Evolutionary conservation across 2,113 vertebrate genomes (phyloP).

Genomic region (Notechis scutatus): DNA sequence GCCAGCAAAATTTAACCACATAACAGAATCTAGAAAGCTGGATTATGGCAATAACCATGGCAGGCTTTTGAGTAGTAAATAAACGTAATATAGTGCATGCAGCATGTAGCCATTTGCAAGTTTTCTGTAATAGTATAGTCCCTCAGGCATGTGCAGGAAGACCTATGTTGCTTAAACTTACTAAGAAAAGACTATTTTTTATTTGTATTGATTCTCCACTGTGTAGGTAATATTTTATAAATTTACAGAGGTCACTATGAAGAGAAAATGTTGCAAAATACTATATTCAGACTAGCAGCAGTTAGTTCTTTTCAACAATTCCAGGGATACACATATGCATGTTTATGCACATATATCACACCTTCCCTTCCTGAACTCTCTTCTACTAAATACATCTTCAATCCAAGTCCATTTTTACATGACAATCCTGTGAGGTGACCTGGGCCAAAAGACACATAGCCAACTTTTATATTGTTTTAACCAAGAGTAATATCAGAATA

Average conservation of each 20-base stretch:
- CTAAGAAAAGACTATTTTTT: background rate
- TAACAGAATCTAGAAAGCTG: background rate
- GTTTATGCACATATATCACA: background rate
- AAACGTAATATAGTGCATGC: background rate
- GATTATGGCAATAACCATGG: background rate
- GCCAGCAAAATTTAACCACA: background rate
- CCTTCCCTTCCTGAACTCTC: background rate
- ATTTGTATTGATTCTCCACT: background rate
- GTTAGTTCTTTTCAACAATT: background rate
- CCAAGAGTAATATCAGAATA: background rate
- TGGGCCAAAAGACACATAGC: background rate
- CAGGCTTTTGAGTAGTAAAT: background rate
- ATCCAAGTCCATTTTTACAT: background rate
- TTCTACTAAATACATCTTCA: background rate
- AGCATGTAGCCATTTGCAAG: background rate
- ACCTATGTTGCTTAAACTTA: background rate
- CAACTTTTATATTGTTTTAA: background rate
- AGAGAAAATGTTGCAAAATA: background rate
- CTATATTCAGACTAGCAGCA: background rate
- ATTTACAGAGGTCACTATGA: background rate
- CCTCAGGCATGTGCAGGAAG: background rate
- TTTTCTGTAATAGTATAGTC: background rate
- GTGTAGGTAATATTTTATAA: background rate
- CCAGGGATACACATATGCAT: background rate
- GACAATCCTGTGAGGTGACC: background rate